Evolutionary conservation across 2,797 vertebrate genomes (phyloP).

Genomic region (Poecilia velifera): DNA sequence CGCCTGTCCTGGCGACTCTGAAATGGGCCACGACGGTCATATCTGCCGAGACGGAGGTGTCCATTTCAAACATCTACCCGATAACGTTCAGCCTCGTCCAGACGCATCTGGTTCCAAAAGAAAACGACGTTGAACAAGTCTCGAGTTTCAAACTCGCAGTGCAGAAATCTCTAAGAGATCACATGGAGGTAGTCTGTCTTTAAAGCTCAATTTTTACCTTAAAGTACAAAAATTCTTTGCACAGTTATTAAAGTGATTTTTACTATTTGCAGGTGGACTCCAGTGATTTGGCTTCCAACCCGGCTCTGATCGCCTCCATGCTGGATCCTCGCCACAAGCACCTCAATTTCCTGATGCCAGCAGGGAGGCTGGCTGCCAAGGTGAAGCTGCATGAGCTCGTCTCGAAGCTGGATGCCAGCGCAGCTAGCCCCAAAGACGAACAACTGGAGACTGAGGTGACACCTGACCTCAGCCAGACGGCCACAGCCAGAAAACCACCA

Average conservation of each 20-base stretch:
- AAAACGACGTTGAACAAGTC: slow-evolving; percentile 63
- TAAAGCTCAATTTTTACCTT: neutral
- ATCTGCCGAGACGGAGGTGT: slow-evolving; percentile 68
- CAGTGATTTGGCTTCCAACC: slow-evolving; percentile 63
- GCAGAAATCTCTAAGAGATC: slow-evolving; percentile 60
- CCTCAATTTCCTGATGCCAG: slow-evolving; percentile 67
- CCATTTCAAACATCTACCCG: slow-evolving; percentile 76
- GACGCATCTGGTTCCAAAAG: slow-evolving; percentile 67
- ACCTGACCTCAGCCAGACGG: slow-evolving; percentile 49
- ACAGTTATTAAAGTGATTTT: slow-evolving; percentile 11
- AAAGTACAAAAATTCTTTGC: neutral
- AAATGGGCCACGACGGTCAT: slow-evolving; percentile 74
- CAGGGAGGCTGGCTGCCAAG: slow-evolving; percentile 66
- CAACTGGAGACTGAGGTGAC: slow-evolving; percentile 62
- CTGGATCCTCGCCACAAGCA: slow-evolving; percentile 77
- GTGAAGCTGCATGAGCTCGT: slow-evolving; percentile 71
- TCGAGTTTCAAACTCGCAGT: slow-evolving; percentile 70
- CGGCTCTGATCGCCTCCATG: slow-evolving; percentile 69
- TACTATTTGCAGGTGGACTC: slow-evolving; percentile 57
- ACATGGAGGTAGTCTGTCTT: slow-evolving; percentile 60
- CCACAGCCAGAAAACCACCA: slow-evolving; percentile 44
- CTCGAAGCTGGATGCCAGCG: slow-evolving; percentile 51
- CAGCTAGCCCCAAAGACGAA: slow-evolving; percentile 51
- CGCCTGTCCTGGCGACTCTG: slow-evolving; percentile 65
- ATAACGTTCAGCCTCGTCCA: slow-evolving; percentile 76